Evolutionary conservation across 1,140 invertebrate species (phyloP), one percentile per base, ranked within the genome.

Genomic region (Panagrolaimus sp.): DNA sequence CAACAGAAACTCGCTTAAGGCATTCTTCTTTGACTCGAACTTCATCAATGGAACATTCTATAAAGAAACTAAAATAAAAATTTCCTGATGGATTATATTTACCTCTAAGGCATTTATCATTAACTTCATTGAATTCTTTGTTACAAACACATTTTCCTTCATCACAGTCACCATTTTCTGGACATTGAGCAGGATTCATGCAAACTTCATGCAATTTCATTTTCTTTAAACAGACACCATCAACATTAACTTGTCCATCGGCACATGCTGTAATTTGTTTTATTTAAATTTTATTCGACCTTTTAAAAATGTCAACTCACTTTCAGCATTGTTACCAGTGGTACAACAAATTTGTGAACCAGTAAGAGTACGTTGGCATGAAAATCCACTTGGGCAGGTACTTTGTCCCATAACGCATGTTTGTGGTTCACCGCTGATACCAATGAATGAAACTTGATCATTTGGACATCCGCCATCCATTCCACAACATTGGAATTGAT

Each of bases 401-500:
- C 72, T 80, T 45, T 83, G 81, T 10, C 79, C 79, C 55, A 81
- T 81, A 10, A 75, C 78, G 67, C 79, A 81, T 45, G 69, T 77
- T 69, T 81, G 81, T 28, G 79, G 78, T 62, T 81, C 81, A 28
- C 79, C 79, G 58, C 81, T 81, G 64, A 81, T 76, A 28, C 79
- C 79, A 44, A 81, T 81, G 66, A 81, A 81, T n/a, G 81, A 77
- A 58, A 78, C 76, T 69, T 77, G 75, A 62, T 83, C 79, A 68
- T 81, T 83, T 14, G 79, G 79, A 63, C 79, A 81, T 26, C 79
- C 81, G 45, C 80, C 79, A 47, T 79, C 76, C 76, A 81, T 83
- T 47, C 79, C 79, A 65, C 79, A 81, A 63, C 79, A 81, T 67
- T 83, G 81, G 71, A 83, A 81, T 71, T 81, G 79, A 45, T 76